Base-by-base conservation (phyloP, 2,888 invertebrate genomes). In the Gibbula magus region DNA sequence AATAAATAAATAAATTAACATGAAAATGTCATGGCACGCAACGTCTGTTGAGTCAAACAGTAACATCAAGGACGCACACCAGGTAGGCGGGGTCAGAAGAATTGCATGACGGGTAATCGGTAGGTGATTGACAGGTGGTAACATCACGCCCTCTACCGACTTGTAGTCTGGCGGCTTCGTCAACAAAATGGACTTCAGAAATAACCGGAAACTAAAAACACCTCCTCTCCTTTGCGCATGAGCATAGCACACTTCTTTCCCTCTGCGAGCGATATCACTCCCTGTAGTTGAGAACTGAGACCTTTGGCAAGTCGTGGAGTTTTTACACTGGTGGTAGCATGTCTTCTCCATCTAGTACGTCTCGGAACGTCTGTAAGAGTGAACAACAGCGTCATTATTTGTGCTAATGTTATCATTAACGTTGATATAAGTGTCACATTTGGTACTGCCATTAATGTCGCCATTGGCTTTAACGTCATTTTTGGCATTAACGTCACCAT, bases 301-400 rank as follows among this genome's bases (percentile, higher is more conserved):
- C 70, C 70, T 39, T 32, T 32, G 70, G 35, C 35, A 39, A 20
- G 32, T 39, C 70, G 18, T 10, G 4, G 39, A 35, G 3, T 3
- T 18, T 20, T 39, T 70, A 70, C 70, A 70, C 70, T 35, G 70
- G 70, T 18, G 70, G 70, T 18, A 70, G n/a, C 39, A 66, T 74
- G 39, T 61, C 75, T 20, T 75, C 79, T 13, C 52, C 66, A 45
- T 73, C 45, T 1, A 45, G 45, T 13, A 10, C 75, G 32, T 73
- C 79, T 22, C 75, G 75, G 29, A 35, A 73, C 35, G 79, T 79
- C 79, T 79, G 79, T 29, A 79, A 75, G 8, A 45, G 16, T 67
- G 18, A n/a, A n/a, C n/a, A n/a, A n/a, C n/a, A n/a, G n/a, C n/a
- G n/a, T n/a, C n/a, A n/a, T n/a, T n/a, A n/a, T n/a, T n/a, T n/a